These are phyloP conservation scores for Petromus typicus DNA, from an alignment of 2,113 vertebrate species.

Conservation along the genomic window DNA sequence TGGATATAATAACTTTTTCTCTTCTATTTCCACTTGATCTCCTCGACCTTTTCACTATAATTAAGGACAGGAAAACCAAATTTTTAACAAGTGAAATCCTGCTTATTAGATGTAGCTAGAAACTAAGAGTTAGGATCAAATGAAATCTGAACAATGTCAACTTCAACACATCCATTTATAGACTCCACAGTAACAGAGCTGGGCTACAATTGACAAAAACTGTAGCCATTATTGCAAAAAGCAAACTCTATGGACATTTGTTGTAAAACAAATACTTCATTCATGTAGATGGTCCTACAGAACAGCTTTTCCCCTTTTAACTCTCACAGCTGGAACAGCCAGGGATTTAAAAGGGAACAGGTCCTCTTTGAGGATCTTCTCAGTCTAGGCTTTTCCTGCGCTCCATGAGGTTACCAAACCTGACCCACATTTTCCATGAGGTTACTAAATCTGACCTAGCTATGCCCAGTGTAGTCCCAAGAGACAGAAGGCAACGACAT, in stretches of 20 bases:
- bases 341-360: slow-evolving; percentile 13
- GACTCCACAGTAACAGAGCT: not conserved
- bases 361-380: not conserved
- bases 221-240: slow-evolving; percentile 1
- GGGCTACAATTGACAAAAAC: not conserved
- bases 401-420: not conserved
- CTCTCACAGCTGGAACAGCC: not conserved
- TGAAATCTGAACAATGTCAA: slow-evolving; percentile 45
- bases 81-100: not conserved
- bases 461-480: not conserved
- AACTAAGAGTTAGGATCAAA: slow-evolving; percentile 3
- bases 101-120: not conserved
- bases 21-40: not conserved
- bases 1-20: not conserved
- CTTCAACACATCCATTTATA: slow-evolving; percentile 9
- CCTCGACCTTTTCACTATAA: slow-evolving; percentile 34
- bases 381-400: slow-evolving; percentile 21
- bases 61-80: not conserved
- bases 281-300: slow-evolving; percentile 35
- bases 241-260: not conserved
- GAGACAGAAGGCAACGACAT: not conserved
- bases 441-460: slow-evolving; percentile 35
- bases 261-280: slow-evolving; percentile 56
- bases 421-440: slow-evolving; percentile 30
- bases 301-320: slow-evolving; percentile 13